Percentiles rank a stretch among this genome's conserved stretches.
Conservation (phyloP, 1,140 invertebrate genomes). For the Saccostrea echinata region DNA sequence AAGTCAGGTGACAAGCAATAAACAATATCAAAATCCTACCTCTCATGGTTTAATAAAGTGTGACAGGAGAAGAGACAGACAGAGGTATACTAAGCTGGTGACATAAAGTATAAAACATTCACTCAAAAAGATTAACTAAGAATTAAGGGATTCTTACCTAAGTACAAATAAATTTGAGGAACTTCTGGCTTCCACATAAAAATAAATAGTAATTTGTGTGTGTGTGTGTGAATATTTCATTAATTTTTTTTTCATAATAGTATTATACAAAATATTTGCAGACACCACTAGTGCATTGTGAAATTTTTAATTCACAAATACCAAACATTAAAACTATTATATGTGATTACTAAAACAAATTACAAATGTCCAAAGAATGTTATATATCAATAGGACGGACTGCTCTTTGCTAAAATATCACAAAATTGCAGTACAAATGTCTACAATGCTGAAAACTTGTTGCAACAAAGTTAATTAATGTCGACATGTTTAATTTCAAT, state of each 20-base stretch:
- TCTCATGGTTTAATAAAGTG: too few relatives aligned
- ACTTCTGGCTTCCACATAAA: neutral
- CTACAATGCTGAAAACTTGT: neutral
- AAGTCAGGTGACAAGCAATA: too few relatives aligned
- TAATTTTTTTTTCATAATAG: too few relatives aligned
- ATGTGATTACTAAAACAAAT: neutral
- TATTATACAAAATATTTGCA: neutral
- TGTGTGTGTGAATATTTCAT: neutral
- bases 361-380: neutral
- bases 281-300: neutral
- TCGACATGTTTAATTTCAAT: neutral
- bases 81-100: too few relatives aligned
- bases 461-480: neutral
- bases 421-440: conserved; percentile 23
- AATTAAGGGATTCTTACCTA: neutral
- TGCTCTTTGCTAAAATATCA: too few relatives aligned
- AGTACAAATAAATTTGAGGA: neutral
- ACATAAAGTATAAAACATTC: too few relatives aligned
- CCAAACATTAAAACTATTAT: neutral
- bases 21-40: too few relatives aligned
- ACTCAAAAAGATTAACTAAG: too few relatives aligned
- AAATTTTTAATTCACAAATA: neutral
- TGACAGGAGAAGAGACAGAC: too few relatives aligned
- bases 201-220: neutral
- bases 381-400: conserved; percentile 17